These are phyloP conservation scores for Ryuthela nishihirai DNA, from an alignment of 2,888 invertebrate species.

Conservation along the genomic window DNA sequence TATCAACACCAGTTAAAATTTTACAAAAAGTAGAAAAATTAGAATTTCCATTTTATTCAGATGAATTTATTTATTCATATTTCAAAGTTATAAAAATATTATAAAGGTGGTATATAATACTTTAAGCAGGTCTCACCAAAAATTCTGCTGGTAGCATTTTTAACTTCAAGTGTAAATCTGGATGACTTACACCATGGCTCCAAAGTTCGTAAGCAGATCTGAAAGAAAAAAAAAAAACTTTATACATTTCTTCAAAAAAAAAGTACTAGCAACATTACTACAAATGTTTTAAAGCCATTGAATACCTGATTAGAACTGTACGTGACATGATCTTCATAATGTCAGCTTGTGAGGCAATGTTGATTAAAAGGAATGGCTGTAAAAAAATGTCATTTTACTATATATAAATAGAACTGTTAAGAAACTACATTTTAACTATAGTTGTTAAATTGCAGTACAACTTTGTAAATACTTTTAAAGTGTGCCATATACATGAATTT, in stretches of 20 bases:
- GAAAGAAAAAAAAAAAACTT: neutral
- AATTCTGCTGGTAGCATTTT: conserved; percentile 14
- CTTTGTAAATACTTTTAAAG: too few relatives aligned
- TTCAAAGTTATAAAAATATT: neutral
- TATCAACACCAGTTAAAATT: too few relatives aligned
- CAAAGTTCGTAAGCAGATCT: conserved; percentile 36
- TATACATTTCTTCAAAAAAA: too few relatives aligned
- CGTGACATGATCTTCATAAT: conserved; percentile 27
- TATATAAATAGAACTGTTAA: neutral
- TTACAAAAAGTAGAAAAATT: too few relatives aligned
- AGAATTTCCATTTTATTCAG: too few relatives aligned
- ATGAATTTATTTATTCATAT: too few relatives aligned
- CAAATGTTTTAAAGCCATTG: too few relatives aligned
- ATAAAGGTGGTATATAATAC: neutral
- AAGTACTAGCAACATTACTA: too few relatives aligned
- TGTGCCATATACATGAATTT: too few relatives aligned
- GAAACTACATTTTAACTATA: too few relatives aligned
- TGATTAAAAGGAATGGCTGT: conserved; percentile 24
- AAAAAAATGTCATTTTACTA: conserved; percentile 1
- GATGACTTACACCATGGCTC: conserved; percentile 17
- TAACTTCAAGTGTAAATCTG: conserved; percentile 10
- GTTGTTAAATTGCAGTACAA: too few relatives aligned
- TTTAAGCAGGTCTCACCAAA: conserved; percentile 10
- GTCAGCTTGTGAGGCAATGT: conserved; percentile 11
- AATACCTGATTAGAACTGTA: conserved; percentile 30